Evolutionary conservation across 1,140 invertebrate species (phyloP), one percentile per base, ranked within the genome.

Genomic region (Leucophenga varia): DNA sequence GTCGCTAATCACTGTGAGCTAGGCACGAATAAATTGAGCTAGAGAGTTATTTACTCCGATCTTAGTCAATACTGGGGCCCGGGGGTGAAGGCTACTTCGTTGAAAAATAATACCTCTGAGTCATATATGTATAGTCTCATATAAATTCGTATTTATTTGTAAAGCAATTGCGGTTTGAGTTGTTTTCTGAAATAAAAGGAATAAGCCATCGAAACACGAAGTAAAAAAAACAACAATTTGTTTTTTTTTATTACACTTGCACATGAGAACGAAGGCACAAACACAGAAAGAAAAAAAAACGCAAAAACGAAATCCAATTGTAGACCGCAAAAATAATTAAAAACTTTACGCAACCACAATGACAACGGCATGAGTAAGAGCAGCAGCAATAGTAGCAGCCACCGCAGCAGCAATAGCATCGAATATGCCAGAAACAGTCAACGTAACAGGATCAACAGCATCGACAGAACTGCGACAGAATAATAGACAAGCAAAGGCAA

Each of bases 321-420:
- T 54, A 59, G 54, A 54, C 63, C 63, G 55, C 63, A 63, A 63
- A 65, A 65, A 65, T 65, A 65, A 65, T 65, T 65, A 67, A 63
- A 67, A 68, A 67, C 63, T 65, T 65, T 67, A 67, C 57, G 50
- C 6, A 56, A 43, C 32, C 12, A 14, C 32, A 10, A 34, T 28
- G n/a, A n/a, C n/a, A n/a, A n/a, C n/a, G n/a, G n/a, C n/a, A n/a
- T n/a, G n/a, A n/a, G n/a, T 28, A 7, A 7, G 25, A 28, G 25
- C 25, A 12, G 6, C 25, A 7, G 25, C 25, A 7, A 6, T 28
- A 28, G 6, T 28, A 6, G 6, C 25, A 7, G 12, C 12, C 12
- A 6, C 12, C 25, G 6, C 12, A 6, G 12, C 25, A 12, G 25
- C 12, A 6, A 7, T 7, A 7, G 25, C 12, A 7, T 28, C 12